phyloP scores from a whole-genome alignment of 2,113 vertebrate genomes.

The Chunga burmeisteri region DNA sequence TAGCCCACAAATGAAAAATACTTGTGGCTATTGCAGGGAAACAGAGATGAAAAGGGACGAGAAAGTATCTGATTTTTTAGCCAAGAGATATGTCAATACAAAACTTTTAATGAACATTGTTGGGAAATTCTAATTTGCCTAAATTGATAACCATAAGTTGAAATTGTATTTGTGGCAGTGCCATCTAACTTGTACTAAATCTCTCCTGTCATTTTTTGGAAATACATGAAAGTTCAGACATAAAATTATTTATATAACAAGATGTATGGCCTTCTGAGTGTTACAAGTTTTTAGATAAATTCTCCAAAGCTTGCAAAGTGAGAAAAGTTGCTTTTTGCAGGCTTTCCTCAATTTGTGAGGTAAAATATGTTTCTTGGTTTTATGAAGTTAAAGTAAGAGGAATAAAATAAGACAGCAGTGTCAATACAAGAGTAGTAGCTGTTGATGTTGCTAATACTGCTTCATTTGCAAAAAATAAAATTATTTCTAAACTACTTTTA shows the following conservation, averaged over 20 bases:
- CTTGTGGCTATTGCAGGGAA: not conserved
- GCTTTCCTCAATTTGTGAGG: not conserved
- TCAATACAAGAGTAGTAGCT: not conserved
- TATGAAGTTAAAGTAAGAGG: not conserved
- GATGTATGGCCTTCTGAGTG: not conserved
- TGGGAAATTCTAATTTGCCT: not conserved
- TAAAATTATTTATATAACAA: not conserved
- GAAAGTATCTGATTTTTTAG: not conserved
- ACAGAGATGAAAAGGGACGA: not conserved
- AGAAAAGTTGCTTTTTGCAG: not conserved
- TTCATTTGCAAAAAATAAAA: not conserved
- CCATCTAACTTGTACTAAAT: not conserved
- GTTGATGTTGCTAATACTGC: not conserved
- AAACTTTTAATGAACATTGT: not conserved
- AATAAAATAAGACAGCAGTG: not conserved
- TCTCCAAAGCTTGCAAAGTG: not conserved
- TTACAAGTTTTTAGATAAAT: not conserved
- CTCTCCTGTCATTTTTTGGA: not conserved
- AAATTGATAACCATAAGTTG: not conserved
- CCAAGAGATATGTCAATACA: not conserved
- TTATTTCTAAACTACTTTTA: not conserved
- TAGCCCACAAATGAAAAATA: constrained; percentile 19
- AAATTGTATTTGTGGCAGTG: not conserved
- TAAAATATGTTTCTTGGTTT: not conserved
- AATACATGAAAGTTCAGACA: not conserved